Evolutionary conservation across 2,888 invertebrate species (phyloP).

Genomic region (Andrena praecox): DNA sequence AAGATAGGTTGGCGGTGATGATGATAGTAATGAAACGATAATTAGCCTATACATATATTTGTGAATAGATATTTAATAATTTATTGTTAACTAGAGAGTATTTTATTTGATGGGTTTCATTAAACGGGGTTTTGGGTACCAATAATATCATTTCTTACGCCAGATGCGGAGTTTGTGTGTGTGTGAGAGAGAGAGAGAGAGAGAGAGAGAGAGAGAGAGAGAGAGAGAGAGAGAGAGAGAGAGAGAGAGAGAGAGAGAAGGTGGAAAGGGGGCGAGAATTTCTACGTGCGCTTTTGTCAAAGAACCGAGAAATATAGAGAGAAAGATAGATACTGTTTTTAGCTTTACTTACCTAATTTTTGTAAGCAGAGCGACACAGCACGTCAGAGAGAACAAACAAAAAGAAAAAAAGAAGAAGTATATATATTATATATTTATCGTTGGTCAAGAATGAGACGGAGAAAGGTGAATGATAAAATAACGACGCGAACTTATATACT

Average conservation of each 20-base stretch:
- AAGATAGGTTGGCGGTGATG: constrained; percentile 43
- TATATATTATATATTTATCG: constrained; percentile 70
- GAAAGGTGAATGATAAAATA: constrained; percentile 39
- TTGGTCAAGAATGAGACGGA: constrained; percentile 48
- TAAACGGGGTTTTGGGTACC: constrained; percentile 80
- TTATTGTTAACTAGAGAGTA: constrained; percentile 82
- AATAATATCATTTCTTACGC: constrained; percentile 74
- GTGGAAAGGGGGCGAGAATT: constrained; percentile 22
- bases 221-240: neutral
- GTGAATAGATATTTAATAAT: constrained; percentile 85
- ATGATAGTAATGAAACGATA: constrained; percentile 67
- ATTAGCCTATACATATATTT: constrained; percentile 80
- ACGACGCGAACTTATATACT: constrained; percentile 62
- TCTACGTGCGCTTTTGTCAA: constrained; percentile 50
- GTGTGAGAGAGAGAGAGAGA: neutral
- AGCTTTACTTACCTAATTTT: constrained; percentile 69
- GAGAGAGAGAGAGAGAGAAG: neutral
- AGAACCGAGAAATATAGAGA: constrained; percentile 31
- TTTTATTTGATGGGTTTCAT: constrained; percentile 74
- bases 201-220: neutral
- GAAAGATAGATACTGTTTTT: constrained; percentile 45
- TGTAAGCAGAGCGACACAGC: constrained; percentile 57
- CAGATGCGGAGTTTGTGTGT: constrained; percentile 18
- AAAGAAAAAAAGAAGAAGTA: constrained; percentile 34
- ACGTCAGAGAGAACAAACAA: constrained; percentile 36